Evolutionary conservation across 2,888 invertebrate species (phyloP).

Genomic region (Ennomos erosarius): DNA sequence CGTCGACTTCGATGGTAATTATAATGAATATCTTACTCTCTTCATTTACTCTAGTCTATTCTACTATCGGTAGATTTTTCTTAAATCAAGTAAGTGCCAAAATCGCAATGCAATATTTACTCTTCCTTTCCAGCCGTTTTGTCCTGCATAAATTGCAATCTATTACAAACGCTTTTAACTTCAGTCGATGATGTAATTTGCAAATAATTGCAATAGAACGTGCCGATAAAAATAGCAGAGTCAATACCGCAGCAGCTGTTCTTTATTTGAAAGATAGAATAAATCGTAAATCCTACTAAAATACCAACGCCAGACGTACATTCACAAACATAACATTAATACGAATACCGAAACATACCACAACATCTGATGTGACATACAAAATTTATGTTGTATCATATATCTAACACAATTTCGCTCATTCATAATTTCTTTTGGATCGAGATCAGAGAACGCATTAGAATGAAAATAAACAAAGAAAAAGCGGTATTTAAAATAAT

Average conservation of each 20-base stretch:
- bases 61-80: too few relatives aligned
- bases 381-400: constrained; percentile 45
- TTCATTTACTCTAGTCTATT: not conserved
- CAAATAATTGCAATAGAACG: constrained; percentile 6
- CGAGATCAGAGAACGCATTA: constrained; percentile 43
- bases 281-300: constrained; percentile 44
- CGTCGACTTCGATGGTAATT: constrained; percentile 98
- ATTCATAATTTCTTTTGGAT: constrained; percentile 42
- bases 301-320: constrained; percentile 35
- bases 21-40: constrained; percentile 3
- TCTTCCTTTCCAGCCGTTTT: too few relatives aligned
- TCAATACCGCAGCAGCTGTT: constrained; percentile 31
- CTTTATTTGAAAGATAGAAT: constrained; percentile 42
- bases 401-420: constrained; percentile 31
- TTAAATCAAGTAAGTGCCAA: too few relatives aligned
- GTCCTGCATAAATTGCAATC: too few relatives aligned
- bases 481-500: constrained; percentile 11
- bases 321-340: constrained; percentile 42
- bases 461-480: constrained; percentile 24
- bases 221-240: constrained; percentile 21
- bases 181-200: too few relatives aligned
- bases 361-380: constrained; percentile 36
- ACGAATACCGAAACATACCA: constrained; percentile 42
- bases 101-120: too few relatives aligned
- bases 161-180: too few relatives aligned